Conservation (phyloP, 2,797 vertebrate genomes). For the Agapornis canus region DNA sequence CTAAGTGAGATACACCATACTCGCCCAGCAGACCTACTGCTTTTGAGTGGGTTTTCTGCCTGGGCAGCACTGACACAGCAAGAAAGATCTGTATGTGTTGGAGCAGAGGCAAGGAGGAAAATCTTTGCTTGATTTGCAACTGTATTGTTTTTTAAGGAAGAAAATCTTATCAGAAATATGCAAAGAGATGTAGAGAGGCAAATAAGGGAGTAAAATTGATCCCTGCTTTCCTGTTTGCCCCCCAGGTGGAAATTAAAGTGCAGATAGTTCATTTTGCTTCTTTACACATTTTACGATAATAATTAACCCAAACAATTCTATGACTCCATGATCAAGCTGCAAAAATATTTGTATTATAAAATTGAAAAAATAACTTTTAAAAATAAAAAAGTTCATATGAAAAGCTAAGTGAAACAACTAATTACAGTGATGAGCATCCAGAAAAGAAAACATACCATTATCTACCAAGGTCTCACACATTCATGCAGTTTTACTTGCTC, state of each 20-base stretch:
- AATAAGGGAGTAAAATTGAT: not conserved
- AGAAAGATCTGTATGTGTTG: rapidly evolving
- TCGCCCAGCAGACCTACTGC: not conserved
- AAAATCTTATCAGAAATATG: not conserved
- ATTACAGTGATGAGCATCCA: not conserved
- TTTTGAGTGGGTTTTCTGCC: not conserved
- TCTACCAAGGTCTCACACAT: not conserved
- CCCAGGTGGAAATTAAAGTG: not conserved
- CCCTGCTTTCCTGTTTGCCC: not conserved
- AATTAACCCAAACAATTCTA: not conserved
- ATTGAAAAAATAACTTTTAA: not conserved
- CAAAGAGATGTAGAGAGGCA: not conserved
- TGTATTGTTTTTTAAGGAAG: not conserved
- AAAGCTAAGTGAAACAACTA: not conserved
- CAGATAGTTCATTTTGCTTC: not conserved
- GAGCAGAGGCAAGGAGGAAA: not conserved
- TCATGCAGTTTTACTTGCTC: not conserved
- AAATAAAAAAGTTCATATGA: not conserved
- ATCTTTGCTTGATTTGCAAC: not conserved
- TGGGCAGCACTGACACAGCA: not conserved
- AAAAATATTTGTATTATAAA: not conserved
- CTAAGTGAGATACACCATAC: not conserved
- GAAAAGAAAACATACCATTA: not conserved
- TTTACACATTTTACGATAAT: not conserved
- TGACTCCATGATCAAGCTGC: not conserved